These are phyloP conservation scores for Sardinella longiceps DNA, from an alignment of 2,797 vertebrate species.

Conservation along the genomic window DNA sequence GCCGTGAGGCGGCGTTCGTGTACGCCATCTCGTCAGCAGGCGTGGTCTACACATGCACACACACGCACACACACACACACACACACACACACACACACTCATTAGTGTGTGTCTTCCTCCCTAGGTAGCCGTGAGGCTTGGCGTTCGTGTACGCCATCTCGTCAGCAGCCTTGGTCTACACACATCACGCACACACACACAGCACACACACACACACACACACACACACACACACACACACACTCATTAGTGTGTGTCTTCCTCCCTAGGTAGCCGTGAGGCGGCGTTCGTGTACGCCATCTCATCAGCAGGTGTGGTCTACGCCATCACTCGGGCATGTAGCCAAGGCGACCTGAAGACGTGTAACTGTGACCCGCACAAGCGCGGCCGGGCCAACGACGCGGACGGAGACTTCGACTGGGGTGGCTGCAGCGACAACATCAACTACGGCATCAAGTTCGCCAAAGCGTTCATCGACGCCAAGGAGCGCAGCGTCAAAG, in stretches of 20 bases:
- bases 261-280: slow-evolving; percentile 88
- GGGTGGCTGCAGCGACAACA: slow-evolving; percentile 98
- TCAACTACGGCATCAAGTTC: slow-evolving; percentile 87
- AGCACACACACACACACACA: slow-evolving; percentile 15
- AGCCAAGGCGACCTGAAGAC: slow-evolving; percentile 95
- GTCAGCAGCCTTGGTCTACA: too few species aligned
- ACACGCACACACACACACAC: neutral
- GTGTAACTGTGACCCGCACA: slow-evolving; percentile 92
- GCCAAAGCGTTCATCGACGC: slow-evolving; percentile 85
- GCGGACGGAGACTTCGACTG: slow-evolving; percentile 93
- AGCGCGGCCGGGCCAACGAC: slow-evolving; percentile 85
- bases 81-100: too few species aligned
- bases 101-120: too few species aligned
- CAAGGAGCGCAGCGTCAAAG: slow-evolving; percentile 92
- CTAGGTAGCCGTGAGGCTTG: too few species aligned
- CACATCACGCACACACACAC: slow-evolving; percentile 20
- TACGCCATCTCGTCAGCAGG: too few species aligned
- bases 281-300: slow-evolving; percentile 97
- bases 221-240: slow-evolving; percentile 48
- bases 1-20: too few species aligned
- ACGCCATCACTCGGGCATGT: slow-evolving; percentile 93
- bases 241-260: slow-evolving; percentile 29
- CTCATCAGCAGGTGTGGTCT: slow-evolving; percentile 96
- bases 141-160: too few species aligned
- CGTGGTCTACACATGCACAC: too few species aligned